Base-by-base conservation (phyloP, 2,888 invertebrate genomes). In the Camponotus fellah region DNA sequence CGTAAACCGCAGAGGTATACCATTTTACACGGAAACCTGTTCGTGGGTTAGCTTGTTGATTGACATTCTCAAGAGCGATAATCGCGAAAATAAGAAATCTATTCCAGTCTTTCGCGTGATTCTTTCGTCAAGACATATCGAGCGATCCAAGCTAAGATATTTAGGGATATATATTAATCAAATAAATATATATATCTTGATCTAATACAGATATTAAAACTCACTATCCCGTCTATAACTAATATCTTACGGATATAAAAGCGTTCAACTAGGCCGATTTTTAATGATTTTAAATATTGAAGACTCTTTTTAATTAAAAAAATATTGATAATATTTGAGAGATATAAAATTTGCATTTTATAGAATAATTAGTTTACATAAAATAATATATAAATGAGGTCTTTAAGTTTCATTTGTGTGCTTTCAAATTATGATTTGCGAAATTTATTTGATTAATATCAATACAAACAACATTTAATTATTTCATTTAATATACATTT, bases 1-100 rank as follows among this genome's bases (percentile, higher is more conserved):
- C 82, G 79, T 80, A 80, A 80, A 80, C 79, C 72, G 60, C 72
- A 72, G 79, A 80, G 83, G 64, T 77, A 60, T 72, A 72, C 72
- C 60, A 80, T 80, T 80, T 71, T 80, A 80, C 71, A 43, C 71
- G 85, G 80, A 66, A 82, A 85, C 75, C 14, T n/a, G 32, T 32
- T 40, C 58, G 65, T 72, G 58, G 66, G 65, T 43, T 49, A 32
- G 40, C 80, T 60, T 43, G 77, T 34, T 82, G 66, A 82, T 76
- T 68, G 76, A 65, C 82, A 83, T 76, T 80, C 68, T 56, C 83
- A 64, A 58, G 34, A 66, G 79, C 60, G 65, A 40, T 75, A 66
- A 79, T 68, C 74, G 72, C 66, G 26, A 80, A 71, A 71, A 72
- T 80, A 80, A 80, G 80, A 66, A 79, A 72, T 58, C 43, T 26